Evolutionary conservation across 2,888 invertebrate genomes (phyloP).

Genomic region (Galerucella pusilla): DNA sequence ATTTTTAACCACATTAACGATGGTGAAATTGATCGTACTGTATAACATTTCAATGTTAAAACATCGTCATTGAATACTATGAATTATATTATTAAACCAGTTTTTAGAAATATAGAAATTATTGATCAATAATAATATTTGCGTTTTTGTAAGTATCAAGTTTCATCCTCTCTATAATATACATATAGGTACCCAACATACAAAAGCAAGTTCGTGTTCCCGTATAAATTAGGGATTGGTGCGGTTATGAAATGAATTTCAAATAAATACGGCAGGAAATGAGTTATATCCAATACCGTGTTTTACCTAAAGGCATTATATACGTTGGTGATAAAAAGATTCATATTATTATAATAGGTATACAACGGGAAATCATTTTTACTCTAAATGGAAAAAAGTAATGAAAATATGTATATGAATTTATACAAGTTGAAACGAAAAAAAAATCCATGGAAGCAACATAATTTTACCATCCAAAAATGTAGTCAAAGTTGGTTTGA

Average conservation of each 20-base stretch:
- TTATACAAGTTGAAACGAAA: neutral
- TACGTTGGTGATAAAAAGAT: neutral
- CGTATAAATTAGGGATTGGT: neutral
- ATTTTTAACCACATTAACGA: neutral
- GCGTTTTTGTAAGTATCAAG: too few species aligned
- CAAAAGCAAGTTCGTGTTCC: neutral
- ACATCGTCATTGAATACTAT: neutral
- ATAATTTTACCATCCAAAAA: too few species aligned
- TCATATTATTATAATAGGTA: neutral
- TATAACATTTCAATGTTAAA: neutral
- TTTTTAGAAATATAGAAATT: neutral
- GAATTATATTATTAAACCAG: neutral
- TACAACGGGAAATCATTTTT: neutral
- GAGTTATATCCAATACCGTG: conserved; percentile 2
- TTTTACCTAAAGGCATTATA: conserved; percentile 9
- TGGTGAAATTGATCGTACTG: neutral
- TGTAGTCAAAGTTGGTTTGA: too few species aligned
- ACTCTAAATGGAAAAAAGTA: neutral
- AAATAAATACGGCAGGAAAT: conserved; percentile 1
- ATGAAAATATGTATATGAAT: neutral
- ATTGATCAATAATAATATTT: neutral
- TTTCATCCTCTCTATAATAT: too few species aligned
- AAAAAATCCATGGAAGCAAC: too few species aligned
- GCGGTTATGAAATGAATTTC: conserved; percentile 3
- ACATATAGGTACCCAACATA: too few species aligned